Evolutionary conservation across 2,888 invertebrate genomes (phyloP).

Genomic region (Galerucella calmariensis): DNA sequence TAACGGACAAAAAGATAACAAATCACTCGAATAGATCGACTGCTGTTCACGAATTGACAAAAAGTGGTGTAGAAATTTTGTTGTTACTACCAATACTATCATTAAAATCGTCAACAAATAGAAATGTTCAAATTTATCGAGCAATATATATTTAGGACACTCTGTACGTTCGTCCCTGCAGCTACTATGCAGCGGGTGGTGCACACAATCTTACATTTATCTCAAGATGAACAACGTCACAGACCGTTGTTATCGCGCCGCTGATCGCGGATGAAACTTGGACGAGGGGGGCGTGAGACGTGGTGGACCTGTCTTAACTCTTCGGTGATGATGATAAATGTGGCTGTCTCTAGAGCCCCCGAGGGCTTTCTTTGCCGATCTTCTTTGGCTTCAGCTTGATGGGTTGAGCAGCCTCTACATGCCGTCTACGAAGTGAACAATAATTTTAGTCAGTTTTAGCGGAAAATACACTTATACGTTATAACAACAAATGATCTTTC

Average conservation of each 20-base stretch:
- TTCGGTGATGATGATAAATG: conserved; percentile 62
- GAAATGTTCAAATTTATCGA: not conserved
- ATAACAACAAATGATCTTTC: not conserved
- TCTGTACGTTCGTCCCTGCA: conserved; percentile 5
- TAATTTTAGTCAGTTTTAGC: conserved; percentile 2
- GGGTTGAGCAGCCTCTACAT: conserved; percentile 18
- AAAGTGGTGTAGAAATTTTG: too few relatives aligned
- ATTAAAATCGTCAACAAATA: too few relatives aligned
- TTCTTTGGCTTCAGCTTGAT: conserved; percentile 25
- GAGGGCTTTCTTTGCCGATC: conserved; percentile 46
- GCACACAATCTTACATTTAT: conserved; percentile 48
- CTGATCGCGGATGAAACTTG: conserved; percentile 47
- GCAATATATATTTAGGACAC: not conserved
- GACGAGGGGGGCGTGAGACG: conserved; percentile 41
- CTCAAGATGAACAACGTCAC: conserved; percentile 51
- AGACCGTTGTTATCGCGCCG: conserved; percentile 56
- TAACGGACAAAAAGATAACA: not conserved
- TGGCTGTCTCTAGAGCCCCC: conserved; percentile 54
- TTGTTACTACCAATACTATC: not conserved
- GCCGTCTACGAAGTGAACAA: not conserved
- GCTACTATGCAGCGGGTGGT: conserved; percentile 47
- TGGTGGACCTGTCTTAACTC: conserved; percentile 53
- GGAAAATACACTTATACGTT: not conserved
- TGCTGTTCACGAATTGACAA: too few relatives aligned
- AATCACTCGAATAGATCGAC: not conserved